Evolutionary conservation across 2,797 vertebrate genomes (phyloP).

Genomic region (Allobates femoralis): DNA sequence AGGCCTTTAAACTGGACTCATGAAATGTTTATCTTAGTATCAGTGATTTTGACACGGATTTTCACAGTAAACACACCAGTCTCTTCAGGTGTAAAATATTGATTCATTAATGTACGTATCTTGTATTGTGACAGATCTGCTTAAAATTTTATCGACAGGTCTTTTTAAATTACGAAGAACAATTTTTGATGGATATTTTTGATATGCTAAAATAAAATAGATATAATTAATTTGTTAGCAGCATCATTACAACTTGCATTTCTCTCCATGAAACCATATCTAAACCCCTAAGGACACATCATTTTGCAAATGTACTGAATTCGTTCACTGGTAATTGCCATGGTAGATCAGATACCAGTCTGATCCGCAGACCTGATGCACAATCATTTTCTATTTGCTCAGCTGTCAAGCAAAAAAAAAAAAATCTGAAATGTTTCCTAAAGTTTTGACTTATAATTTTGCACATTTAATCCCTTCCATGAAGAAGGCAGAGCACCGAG

Average conservation of each 20-base stretch:
- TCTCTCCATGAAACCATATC: slow-evolving; percentile 18
- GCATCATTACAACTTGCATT: background rate
- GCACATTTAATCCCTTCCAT: slow-evolving; percentile 36
- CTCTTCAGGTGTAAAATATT: too few species aligned
- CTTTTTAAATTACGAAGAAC: background rate
- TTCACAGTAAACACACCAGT: too few species aligned
- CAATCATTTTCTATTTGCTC: slow-evolving; percentile 52
- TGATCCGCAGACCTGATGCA: slow-evolving; percentile 43
- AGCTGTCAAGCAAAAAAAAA: slow-evolving; percentile 52
- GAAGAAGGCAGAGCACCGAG: slow-evolving; percentile 5
- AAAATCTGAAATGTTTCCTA: slow-evolving; percentile 49
- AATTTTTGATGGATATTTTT: background rate
- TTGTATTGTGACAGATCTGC: too few species aligned
- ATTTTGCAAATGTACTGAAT: slow-evolving; percentile 17
- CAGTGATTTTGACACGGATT: too few species aligned
- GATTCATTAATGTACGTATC: too few species aligned
- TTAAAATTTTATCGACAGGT: too few species aligned
- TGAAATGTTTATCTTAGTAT: too few species aligned
- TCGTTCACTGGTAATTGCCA: slow-evolving; percentile 47
- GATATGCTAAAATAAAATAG: background rate
- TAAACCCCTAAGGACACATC: slow-evolving; percentile 36
- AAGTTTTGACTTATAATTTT: slow-evolving; percentile 48
- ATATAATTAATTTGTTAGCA: background rate
- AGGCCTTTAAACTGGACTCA: too few species aligned
- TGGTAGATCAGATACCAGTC: slow-evolving; percentile 36